These are phyloP conservation scores for Xestia rhomboidea DNA, from an alignment of 2,888 invertebrate genomes.

Conservation along the genomic window DNA sequence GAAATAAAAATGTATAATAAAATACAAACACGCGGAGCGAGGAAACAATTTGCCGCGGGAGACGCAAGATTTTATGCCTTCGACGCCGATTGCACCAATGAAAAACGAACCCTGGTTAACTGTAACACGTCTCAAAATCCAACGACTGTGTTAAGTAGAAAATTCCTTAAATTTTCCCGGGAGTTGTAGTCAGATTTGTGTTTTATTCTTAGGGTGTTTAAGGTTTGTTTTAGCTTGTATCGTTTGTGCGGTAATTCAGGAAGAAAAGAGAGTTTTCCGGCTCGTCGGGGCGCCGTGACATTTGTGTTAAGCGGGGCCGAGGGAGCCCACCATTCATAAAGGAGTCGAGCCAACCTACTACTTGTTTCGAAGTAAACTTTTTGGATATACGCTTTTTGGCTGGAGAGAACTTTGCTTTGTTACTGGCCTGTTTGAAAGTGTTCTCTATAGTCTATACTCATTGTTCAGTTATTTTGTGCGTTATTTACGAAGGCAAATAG, in stretches of 20 bases:
- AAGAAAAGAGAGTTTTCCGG: slow-evolving; percentile 91
- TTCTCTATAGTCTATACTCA: slow-evolving; percentile 54
- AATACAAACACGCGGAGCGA: slow-evolving; percentile 90
- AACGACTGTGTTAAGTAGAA: slow-evolving; percentile 75
- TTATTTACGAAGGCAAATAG: slow-evolving; percentile 31
- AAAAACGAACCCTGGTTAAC: slow-evolving; percentile 71
- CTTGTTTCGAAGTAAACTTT: slow-evolving; percentile 86
- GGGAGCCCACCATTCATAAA: slow-evolving; percentile 88
- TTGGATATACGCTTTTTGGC: slow-evolving; percentile 73
- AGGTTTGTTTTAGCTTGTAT: slow-evolving; percentile 72
- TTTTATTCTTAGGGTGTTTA: slow-evolving; percentile 72
- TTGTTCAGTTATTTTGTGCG: slow-evolving; percentile 46
- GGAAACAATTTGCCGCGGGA: slow-evolving; percentile 91
- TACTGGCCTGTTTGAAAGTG: slow-evolving; percentile 57
- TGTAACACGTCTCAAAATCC: slow-evolving; percentile 75
- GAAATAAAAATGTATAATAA: slow-evolving; percentile 91
- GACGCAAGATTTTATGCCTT: slow-evolving; percentile 89
- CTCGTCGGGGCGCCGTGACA: slow-evolving; percentile 89
- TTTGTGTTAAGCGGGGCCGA: slow-evolving; percentile 89
- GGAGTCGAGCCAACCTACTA: slow-evolving; percentile 78
- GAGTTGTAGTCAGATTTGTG: slow-evolving; percentile 60
- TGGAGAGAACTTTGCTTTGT: slow-evolving; percentile 71
- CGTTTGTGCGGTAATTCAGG: slow-evolving; percentile 83
- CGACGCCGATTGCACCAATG: slow-evolving; percentile 69
- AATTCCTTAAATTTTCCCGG: slow-evolving; percentile 88